These are phyloP conservation scores for Nemapogon koenigi DNA, from an alignment of 2,888 invertebrate genomes.

Conservation along the genomic window DNA sequence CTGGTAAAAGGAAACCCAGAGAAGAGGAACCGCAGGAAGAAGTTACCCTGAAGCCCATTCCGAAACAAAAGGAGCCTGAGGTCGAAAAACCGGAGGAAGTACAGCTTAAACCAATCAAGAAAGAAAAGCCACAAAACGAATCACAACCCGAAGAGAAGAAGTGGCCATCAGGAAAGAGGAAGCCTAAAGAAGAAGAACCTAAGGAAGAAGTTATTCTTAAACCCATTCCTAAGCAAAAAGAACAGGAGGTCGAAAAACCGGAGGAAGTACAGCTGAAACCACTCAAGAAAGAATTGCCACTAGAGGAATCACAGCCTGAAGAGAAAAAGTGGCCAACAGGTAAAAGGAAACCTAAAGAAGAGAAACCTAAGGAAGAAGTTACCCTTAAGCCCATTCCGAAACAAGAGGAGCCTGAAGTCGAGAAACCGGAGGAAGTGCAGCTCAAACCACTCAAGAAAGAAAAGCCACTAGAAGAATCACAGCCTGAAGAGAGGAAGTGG, in stretches of 20 bases:
- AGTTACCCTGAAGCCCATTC: constrained; percentile 32
- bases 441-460: constrained; percentile 23
- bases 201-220: constrained; percentile 32
- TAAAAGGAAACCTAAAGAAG: constrained; percentile 32
- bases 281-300: constrained; percentile 22
- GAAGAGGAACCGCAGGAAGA: constrained; percentile 26
- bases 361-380: constrained; percentile 48
- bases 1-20: constrained; percentile 19
- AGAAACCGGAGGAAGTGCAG: constrained; percentile 37
- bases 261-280: constrained; percentile 34
- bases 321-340: constrained; percentile 35
- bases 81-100: constrained; percentile 19
- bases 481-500: constrained; percentile 26
- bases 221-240: constrained; percentile 31
- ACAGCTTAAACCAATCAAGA: constrained; percentile 14
- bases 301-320: constrained; percentile 28
- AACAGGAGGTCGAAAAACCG: constrained; percentile 29
- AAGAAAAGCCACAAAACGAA: constrained; percentile 21
- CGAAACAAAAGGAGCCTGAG: constrained; percentile 21
- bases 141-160: constrained; percentile 20
- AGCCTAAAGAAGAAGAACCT: constrained; percentile 23
- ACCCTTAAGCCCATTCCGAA: constrained; percentile 48
- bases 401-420: constrained; percentile 23
- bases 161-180: constrained; percentile 24
- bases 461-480: constrained; percentile 32